phyloP scores from a whole-genome alignment of 2,797 vertebrate species.

The Catamblyrhynchus diadema region DNA sequence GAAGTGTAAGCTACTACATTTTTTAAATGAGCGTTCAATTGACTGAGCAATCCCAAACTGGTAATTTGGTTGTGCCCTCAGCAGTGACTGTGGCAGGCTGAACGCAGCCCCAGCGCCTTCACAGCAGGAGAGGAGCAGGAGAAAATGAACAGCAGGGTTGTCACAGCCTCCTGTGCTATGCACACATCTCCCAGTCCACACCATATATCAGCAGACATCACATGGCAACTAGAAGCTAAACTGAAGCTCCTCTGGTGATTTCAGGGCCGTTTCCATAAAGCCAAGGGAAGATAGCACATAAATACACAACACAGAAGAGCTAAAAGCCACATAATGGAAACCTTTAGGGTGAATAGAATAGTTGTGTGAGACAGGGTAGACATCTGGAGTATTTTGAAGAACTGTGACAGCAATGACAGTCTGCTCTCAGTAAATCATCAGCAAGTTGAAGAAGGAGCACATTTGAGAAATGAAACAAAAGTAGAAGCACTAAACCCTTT shows the following conservation, averaged over 20 bases:
- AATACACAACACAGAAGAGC: not conserved
- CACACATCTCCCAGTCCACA: not conserved
- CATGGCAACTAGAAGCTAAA: not conserved
- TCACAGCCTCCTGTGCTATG: not conserved
- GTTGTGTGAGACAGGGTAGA: not conserved
- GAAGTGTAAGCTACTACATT: not conserved
- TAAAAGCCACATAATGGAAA: not conserved
- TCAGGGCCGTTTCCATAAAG: not conserved
- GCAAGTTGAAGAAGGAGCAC: not conserved
- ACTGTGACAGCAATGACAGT: not conserved
- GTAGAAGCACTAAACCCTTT: not conserved
- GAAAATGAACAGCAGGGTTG: accelerated
- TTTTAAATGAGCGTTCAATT: not conserved
- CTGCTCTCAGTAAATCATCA: not conserved
- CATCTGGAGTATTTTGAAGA: not conserved
- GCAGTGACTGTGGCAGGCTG: not conserved
- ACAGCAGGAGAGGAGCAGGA: not conserved
- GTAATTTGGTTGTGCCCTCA: not conserved
- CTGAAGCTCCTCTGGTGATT: not conserved
- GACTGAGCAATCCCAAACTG: not conserved
- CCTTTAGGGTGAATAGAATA: not conserved
- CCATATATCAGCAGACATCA: not conserved
- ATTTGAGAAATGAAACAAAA: not conserved
- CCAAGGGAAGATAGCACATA: not conserved
- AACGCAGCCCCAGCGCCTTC: not conserved